Percentiles rank a stretch among this genome's conserved stretches.
Evolutionary conservation across 1,140 invertebrate genomes (phyloP).

Genomic region (Drosophila fuyamai): DNA sequence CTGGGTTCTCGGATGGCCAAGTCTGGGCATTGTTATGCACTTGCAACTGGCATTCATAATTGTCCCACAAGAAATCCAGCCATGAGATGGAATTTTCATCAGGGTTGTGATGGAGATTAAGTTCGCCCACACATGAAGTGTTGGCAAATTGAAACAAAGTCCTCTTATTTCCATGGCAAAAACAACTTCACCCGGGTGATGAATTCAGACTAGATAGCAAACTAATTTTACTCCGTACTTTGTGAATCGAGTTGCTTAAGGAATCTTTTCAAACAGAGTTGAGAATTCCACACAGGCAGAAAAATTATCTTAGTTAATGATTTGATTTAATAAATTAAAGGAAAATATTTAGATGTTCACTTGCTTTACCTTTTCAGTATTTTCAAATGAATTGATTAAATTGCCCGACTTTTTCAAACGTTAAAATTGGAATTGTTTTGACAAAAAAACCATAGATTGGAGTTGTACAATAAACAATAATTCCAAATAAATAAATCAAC

Average conservation of each 20-base stretch:
- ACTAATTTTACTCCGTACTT: conserved; percentile 23
- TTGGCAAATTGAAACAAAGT: conserved; percentile 50
- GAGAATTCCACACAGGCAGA: background rate
- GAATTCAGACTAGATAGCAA: conserved; percentile 31
- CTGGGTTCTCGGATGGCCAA: conserved; percentile 2
- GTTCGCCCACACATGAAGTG: conserved; percentile 25
- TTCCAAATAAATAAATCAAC: no score
- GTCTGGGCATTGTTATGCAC: conserved; percentile 33
- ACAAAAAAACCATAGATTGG: no score
- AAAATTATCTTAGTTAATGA: no score
- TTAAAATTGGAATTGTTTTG: no score
- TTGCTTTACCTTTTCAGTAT: no score
- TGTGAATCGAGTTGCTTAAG: background rate
- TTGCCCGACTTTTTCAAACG: no score
- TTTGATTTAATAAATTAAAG: no score
- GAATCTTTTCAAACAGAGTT: background rate
- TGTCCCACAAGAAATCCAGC: conserved; percentile 38
- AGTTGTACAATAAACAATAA: no score
- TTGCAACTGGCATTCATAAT: conserved; percentile 57
- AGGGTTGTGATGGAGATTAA: conserved; percentile 24
- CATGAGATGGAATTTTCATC: conserved; percentile 39
- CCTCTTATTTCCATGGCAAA: conserved; percentile 5
- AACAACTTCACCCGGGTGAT: background rate
- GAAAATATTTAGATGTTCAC: no score
- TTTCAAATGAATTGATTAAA: no score